Evolutionary conservation across 2,113 vertebrate species (phyloP).

Genomic region (Pteropus alecto): DNA sequence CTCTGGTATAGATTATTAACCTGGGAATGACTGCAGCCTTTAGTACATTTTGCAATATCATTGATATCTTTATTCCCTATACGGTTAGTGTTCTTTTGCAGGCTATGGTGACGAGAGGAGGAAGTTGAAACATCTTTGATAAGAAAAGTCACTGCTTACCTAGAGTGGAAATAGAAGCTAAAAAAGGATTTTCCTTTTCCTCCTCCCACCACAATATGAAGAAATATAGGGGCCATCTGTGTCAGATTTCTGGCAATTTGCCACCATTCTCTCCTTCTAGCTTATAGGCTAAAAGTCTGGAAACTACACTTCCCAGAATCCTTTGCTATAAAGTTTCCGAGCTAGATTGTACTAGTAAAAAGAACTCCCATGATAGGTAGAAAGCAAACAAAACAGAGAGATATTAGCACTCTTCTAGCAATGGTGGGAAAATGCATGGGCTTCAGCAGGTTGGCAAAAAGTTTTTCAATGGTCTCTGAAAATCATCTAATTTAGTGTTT

Average conservation of each 20-base stretch:
- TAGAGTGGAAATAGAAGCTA: neutral
- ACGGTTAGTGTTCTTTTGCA: neutral
- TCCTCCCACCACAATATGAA: neutral
- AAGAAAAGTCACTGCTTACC: neutral
- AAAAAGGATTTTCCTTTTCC: neutral
- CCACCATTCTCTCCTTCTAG: neutral
- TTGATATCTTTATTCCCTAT: neutral
- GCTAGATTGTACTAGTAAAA: neutral
- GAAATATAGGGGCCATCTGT: neutral
- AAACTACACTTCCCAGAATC: slow-evolving; percentile 19
- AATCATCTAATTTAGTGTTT: neutral
- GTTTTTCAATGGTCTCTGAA: neutral
- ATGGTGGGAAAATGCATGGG: neutral
- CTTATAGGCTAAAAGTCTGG: neutral
- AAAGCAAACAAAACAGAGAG: neutral
- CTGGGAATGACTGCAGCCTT: neutral
- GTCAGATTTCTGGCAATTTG: neutral
- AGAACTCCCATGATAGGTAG: neutral
- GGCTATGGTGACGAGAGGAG: neutral
- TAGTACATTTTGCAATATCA: neutral
- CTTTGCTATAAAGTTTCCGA: neutral
- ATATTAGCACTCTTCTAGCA: neutral
- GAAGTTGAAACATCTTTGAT: neutral
- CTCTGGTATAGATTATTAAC: neutral
- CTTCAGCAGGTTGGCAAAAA: neutral